A percentile compares a stretch with the other conserved stretches of the same genome.
phyloP scores from a whole-genome alignment of 2,888 invertebrate species.

The Melanchra persicariae region DNA sequence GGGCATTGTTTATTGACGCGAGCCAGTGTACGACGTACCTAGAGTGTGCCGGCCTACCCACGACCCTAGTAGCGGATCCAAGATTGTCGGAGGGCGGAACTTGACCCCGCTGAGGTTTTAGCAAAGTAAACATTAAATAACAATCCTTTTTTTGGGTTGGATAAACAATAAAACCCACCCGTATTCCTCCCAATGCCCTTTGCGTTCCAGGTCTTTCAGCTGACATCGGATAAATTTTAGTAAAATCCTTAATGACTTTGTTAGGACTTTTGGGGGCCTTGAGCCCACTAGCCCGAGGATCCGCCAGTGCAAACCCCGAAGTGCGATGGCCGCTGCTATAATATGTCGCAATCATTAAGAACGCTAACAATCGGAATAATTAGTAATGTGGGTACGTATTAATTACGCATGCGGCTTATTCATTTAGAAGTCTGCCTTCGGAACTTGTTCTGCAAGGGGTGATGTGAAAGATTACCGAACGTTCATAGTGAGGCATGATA shows the following conservation, averaged over 20 bases:
- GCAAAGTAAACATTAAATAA: too few species aligned
- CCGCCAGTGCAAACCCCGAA: conserved; percentile 15
- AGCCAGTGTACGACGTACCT: conserved; percentile 48
- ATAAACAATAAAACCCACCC: too few species aligned
- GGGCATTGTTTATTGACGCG: conserved; percentile 72
- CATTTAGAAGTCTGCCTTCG: conserved; percentile 50
- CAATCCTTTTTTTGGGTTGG: too few species aligned
- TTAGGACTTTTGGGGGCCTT: too few species aligned
- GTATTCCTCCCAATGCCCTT: too few species aligned
- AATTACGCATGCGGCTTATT: conserved; percentile 62
- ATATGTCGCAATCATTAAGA: conserved; percentile 57
- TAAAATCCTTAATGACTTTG: too few species aligned
- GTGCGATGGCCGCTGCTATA: conserved; percentile 34
- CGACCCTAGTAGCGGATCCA: conserved; percentile 18
- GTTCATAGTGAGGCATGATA: not conserved
- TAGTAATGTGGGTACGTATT: conserved; percentile 55
- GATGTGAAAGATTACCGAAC: conserved; percentile 15
- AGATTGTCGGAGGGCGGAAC: too few species aligned
- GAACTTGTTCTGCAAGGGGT: conserved; percentile 17
- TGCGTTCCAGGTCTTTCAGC: too few species aligned
- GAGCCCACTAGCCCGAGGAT: too few species aligned
- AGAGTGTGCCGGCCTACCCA: too few species aligned
- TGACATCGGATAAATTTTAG: too few species aligned
- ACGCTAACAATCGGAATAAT: conserved; percentile 63
- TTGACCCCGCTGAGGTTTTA: too few species aligned